A percentile compares a stretch with the other conserved stretches of the same genome.
phyloP scores from a whole-genome alignment of 2,888 invertebrate species.

The Chalcis sispes region DNA sequence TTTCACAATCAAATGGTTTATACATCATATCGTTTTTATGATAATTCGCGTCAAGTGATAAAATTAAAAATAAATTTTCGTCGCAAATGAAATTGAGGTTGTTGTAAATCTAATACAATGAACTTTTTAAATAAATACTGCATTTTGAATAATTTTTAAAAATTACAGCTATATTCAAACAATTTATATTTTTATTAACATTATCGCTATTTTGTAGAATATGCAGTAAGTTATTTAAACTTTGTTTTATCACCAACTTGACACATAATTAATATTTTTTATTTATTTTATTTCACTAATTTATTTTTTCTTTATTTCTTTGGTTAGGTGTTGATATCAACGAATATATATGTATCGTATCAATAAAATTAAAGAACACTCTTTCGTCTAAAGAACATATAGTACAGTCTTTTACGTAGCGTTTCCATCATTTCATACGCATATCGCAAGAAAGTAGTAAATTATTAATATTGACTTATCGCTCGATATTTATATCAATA shows the following conservation, averaged over 20 bases:
- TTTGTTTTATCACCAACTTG: conserved; percentile 16
- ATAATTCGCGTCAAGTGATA: conserved; percentile 7
- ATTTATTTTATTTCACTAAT: conserved; percentile 38
- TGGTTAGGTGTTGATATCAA: conserved; percentile 52
- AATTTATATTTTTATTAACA: conserved; percentile 12
- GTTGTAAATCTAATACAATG: conserved; percentile 5
- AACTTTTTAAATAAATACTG: conserved; percentile 19
- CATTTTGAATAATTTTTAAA: conserved; percentile 9
- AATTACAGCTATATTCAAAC: not conserved
- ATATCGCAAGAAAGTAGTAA: too few species aligned
- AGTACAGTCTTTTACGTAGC: conserved; percentile 49
- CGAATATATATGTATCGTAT: conserved; percentile 34
- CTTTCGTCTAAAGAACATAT: conserved; percentile 29
- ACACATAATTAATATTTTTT: conserved; percentile 18
- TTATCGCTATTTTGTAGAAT: not conserved
- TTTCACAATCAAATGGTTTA: conserved; percentile 15
- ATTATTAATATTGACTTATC: too few species aligned
- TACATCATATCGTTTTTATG: conserved; percentile 6
- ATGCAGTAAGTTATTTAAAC: not conserved
- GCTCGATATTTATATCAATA: too few species aligned
- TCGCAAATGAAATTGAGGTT: not conserved
- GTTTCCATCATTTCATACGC: too few species aligned
- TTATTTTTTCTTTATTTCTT: conserved; percentile 45
- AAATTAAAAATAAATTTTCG: conserved; percentile 22
- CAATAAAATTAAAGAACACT: conserved; percentile 47